A percentile compares a stretch with the other conserved stretches of the same genome.
Conservation (phyloP, 2,888 invertebrate genomes). For the Protodeltote pygarga region DNA sequence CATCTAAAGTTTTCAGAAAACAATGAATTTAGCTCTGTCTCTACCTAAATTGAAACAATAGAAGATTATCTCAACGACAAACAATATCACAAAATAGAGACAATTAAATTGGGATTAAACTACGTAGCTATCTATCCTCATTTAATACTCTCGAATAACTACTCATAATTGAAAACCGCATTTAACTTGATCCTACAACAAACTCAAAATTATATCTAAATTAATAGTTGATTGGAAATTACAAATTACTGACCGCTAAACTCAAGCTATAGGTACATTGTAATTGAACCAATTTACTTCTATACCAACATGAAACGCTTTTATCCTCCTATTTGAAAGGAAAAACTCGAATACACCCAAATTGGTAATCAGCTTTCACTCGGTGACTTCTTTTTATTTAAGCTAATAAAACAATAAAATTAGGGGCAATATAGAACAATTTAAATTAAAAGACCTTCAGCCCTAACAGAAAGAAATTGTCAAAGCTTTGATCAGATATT, state of each 20-base stretch:
- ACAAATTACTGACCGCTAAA: conserved; percentile 14
- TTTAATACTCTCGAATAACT: conserved; percentile 1
- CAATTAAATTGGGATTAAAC: conserved; percentile 11
- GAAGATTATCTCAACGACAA: conserved; percentile 18
- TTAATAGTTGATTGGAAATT: conserved; percentile 7
- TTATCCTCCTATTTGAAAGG: conserved; percentile 4
- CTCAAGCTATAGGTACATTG: conserved; percentile 7
- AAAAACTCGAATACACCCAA: conserved; percentile 7
- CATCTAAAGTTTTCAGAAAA: conserved; percentile 1
- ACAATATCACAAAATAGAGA: conserved; percentile 8
- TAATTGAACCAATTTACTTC: conserved; percentile 4
- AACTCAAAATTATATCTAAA: not conserved
- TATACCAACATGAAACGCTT: not conserved
- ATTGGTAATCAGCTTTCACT: conserved; percentile 10
- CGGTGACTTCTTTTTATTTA: conserved; percentile 1
- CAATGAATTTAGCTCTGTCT: conserved; percentile 8
- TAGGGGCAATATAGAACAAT: not conserved
- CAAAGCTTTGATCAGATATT: conserved; percentile 22
- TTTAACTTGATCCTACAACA: conserved; percentile 2
- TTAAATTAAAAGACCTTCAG: conserved; percentile 4
- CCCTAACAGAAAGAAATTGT: conserved; percentile 12
- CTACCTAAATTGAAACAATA: conserved; percentile 9
- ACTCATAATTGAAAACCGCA: conserved; percentile 4
- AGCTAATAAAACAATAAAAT: conserved; percentile 4
- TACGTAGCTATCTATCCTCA: not conserved